phyloP scores from a whole-genome alignment of 2,888 invertebrate species.

The Boloria euphrosyne region DNA sequence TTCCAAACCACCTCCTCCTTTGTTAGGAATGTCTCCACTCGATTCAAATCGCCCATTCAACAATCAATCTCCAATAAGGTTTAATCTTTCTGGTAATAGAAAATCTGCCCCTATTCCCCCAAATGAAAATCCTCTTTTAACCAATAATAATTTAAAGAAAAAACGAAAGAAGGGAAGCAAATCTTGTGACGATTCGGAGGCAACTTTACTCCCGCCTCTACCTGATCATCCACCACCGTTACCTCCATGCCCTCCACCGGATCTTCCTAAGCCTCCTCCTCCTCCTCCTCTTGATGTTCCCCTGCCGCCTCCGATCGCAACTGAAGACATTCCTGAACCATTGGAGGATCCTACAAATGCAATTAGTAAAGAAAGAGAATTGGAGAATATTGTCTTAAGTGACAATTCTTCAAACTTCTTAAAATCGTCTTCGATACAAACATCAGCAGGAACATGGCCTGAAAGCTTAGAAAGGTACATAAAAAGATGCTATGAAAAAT shows the following conservation, averaged over 20 bases:
- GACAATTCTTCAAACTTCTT: conserved; percentile 60
- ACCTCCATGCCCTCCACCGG: conserved; percentile 79
- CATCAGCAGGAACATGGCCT: conserved; percentile 86
- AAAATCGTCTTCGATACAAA: conserved; percentile 62
- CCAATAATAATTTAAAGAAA: conserved; percentile 84
- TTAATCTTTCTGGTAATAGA: conserved; percentile 70
- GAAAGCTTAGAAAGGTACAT: conserved; percentile 93
- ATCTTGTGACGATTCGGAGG: conserved; percentile 71
- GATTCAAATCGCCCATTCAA: conserved; percentile 71
- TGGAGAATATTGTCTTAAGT: conserved; percentile 52
- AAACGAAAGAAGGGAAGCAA: conserved; percentile 88
- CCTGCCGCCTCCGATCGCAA: conserved; percentile 72
- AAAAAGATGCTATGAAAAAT: conserved; percentile 95
- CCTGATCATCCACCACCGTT: conserved; percentile 81
- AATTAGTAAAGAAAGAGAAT: conserved; percentile 46
- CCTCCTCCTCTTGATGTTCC: conserved; percentile 65
- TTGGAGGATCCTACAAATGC: conserved; percentile 54
- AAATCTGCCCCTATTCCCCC: conserved; percentile 67
- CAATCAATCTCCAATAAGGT: conserved; percentile 73
- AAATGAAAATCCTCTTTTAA: conserved; percentile 70
- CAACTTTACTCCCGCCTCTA: conserved; percentile 72
- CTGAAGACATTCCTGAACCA: conserved; percentile 69
- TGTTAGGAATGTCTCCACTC: conserved; percentile 73
- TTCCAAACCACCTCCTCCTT: conserved; percentile 66
- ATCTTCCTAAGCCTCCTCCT: conserved; percentile 64